These are phyloP conservation scores for Branchinecta lynchi DNA, from an alignment of 1,140 invertebrate species.

Conservation along the genomic window DNA sequence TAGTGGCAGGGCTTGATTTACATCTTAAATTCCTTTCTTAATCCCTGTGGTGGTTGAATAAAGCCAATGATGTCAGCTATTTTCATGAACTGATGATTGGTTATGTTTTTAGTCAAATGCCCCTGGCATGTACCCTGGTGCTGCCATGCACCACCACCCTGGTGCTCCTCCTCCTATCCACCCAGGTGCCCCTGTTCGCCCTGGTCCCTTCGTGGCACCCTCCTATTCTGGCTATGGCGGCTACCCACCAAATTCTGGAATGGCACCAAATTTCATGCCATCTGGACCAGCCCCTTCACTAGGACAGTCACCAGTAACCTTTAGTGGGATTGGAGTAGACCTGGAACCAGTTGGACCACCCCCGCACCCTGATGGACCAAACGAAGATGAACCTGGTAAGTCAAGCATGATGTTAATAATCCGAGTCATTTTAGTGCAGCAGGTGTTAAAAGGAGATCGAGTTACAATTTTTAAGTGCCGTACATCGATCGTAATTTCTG, in stretches of 20 bases:
- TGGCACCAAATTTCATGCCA: background rate
- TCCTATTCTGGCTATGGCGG: constrained; percentile 3
- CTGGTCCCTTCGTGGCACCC: background rate
- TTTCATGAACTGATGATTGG: no score
- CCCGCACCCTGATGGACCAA: background rate
- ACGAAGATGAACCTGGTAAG: background rate
- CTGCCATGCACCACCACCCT: background rate
- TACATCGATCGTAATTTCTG: no score
- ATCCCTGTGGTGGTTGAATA: no score
- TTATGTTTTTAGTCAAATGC: background rate
- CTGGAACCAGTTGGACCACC: constrained; percentile 2
- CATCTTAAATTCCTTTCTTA: no score
- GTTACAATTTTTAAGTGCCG: no score
- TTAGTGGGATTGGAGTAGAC: background rate
- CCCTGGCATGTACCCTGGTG: background rate
- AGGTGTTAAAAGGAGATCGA: no score
- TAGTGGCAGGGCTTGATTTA: no score
- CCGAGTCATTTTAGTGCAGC: no score
- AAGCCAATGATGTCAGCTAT: no score
- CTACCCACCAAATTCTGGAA: background rate
- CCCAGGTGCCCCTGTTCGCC: background rate
- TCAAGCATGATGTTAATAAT: background rate
- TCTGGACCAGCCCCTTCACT: background rate
- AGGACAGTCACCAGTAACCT: background rate
- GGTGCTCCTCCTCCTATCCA: background rate